These are phyloP conservation scores for Dromius quadrimaculatus DNA, from an alignment of 2,888 invertebrate species.

Conservation along the genomic window DNA sequence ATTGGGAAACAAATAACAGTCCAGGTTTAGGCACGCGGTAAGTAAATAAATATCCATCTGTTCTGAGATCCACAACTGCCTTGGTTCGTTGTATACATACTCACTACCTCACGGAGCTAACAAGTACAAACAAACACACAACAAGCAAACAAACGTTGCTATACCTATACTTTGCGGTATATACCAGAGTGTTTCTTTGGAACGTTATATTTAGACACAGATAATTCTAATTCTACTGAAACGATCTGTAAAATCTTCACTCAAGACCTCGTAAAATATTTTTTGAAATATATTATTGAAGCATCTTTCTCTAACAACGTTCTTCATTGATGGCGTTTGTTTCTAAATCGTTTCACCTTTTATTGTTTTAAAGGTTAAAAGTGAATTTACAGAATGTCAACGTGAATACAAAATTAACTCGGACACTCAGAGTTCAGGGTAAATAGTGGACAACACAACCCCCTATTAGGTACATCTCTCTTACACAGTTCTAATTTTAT, in stretches of 20 bases:
- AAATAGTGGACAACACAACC: slow-evolving; percentile 7
- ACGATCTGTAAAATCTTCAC: too few relatives aligned
- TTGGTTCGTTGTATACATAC: neutral
- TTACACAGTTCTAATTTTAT: slow-evolving; percentile 10
- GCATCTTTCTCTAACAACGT: neutral
- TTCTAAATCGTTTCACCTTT: slow-evolving; percentile 39
- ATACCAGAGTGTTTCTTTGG: slow-evolving; percentile 27
- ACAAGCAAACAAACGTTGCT: slow-evolving; percentile 26
- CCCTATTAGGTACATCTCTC: slow-evolving; percentile 4
- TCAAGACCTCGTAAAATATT: too few relatives aligned
- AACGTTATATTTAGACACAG: slow-evolving; percentile 26
- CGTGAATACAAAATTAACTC: slow-evolving; percentile 40
- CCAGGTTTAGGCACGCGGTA: slow-evolving; percentile 28
- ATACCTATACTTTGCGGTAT: neutral
- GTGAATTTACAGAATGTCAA: slow-evolving; percentile 40
- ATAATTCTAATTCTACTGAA: neutral
- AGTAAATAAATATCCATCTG: slow-evolving; percentile 34
- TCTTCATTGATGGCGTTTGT: slow-evolving; percentile 24
- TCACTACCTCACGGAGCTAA: neutral
- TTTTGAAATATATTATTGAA: too few relatives aligned
- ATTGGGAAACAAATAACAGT: slow-evolving; percentile 13
- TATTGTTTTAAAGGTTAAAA: slow-evolving; percentile 36
- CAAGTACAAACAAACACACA: slow-evolving; percentile 22
- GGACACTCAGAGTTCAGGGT: slow-evolving; percentile 17
- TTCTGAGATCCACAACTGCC: slow-evolving; percentile 29